Base-by-base conservation (phyloP, 2,888 invertebrate genomes). In the Agapostemon virescens region DNA sequence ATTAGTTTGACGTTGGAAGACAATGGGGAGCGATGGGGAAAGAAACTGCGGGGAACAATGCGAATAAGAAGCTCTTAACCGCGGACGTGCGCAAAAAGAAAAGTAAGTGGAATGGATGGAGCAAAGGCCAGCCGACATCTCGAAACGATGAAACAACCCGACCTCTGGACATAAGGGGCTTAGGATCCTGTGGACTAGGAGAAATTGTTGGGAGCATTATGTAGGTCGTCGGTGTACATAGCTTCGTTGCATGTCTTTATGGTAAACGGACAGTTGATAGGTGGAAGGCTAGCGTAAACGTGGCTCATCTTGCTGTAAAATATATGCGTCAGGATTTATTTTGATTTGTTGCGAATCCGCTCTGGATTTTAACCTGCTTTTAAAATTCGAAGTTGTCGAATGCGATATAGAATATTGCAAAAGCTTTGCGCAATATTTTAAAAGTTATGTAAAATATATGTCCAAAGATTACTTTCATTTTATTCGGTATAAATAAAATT, bases 1-100 rank as follows among this genome's bases (percentile, higher is more conserved):
- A 79, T 81, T 75, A 80, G 72, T 58, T 36, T 36, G 55, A 52
- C 64, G 33, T 66, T n/a, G 17, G 23, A 20, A 42, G 20, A 0
- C 7, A 45, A 38, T 2, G 20, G n/a, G 17, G 20, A 1, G 38
- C 20, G 20, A 7, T 3, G 5, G 17, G 11, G 26, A 15, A 9
- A 26, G 40, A 30, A 33, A 20, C 33, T 30, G 1, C 1, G 36
- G 26, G 15, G 7, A 20, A 38, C 58, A n/a, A 38, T 11, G 33
- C 26, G 17, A 71, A 71, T 66, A 68, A 42, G 26, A 55, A 69
- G 15, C 36, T 38, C 69, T 72, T 17, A 17, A 15, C 26, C 17
- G 13, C 15, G n/a, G 63, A 30, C 61, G 61, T 15, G 61, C 20
- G 55, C 38, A 33, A 49, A 69, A 55, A 33, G 61, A 49, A 49